These are phyloP conservation scores for Pygmarrhopalites habei DNA, from an alignment of 1,140 invertebrate genomes.

Conservation along the genomic window DNA sequence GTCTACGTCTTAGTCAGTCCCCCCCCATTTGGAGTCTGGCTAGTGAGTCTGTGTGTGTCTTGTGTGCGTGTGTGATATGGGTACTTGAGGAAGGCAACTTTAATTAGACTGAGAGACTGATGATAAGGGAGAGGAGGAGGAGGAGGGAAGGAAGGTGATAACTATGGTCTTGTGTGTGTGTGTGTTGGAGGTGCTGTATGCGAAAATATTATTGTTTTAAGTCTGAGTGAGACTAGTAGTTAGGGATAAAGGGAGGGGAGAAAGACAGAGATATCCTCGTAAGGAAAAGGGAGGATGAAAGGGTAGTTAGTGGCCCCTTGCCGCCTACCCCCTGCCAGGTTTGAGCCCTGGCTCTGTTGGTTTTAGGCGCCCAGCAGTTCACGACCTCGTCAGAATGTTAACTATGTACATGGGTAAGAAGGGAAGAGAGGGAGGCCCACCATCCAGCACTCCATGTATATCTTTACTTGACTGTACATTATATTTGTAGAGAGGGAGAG, in stretches of 20 bases:
- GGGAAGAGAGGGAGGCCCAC: not conserved
- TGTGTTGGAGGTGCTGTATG: constrained; percentile 4
- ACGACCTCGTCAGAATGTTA: constrained; percentile 34
- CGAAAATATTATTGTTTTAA: not conserved
- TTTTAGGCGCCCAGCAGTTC: constrained; percentile 35
- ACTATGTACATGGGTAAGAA: constrained; percentile 15
- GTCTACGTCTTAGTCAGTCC: no score
- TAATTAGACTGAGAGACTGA: not conserved
- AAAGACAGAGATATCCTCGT: not conserved
- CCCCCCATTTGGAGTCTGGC: no score
- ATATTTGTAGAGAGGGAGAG: no score
- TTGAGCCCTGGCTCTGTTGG: constrained; percentile 35
- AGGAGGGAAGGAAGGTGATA: constrained; percentile 19
- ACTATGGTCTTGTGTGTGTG: no score
- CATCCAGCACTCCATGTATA: not conserved
- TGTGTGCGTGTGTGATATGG: no score
- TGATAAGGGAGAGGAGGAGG: constrained; percentile 5
- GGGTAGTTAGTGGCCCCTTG: constrained; percentile 29
- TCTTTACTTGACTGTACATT: not conserved
- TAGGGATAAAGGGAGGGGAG: not conserved
- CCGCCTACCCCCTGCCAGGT: constrained; percentile 24
- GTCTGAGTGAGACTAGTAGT: not conserved
- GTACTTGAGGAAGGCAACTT: not conserved
- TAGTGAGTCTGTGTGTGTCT: no score
- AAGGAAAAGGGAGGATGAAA: not conserved